Evolutionary conservation across 1,140 invertebrate species (phyloP), one percentile per base, ranked within the genome.

Genomic region (Bactericera cockerelli): DNA sequence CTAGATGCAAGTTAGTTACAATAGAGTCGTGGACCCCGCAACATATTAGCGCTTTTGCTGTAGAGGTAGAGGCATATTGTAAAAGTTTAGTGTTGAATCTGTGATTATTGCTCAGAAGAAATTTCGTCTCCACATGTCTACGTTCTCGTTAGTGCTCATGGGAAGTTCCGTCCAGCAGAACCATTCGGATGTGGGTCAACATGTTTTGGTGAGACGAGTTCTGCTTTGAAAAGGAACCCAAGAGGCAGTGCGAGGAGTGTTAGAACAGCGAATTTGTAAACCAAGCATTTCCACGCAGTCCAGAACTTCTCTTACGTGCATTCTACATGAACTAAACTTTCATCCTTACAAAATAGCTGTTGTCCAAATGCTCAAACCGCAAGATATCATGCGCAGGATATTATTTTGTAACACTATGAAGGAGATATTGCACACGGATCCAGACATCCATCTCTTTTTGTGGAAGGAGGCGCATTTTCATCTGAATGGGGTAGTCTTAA

Each of bases 161-260:
- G 28, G 13, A 31, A 31, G 28, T 31, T 31, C 28, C 13, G 4
- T 31, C 28, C 4, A 4, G 28, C 28, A 31, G 13, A 6, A 31
- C 28, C 4, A 31, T 31, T 13, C 14, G 6, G 31, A 25, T 55
- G n/a, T 64, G 59, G 61, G 64, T 61, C 56, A 36, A 59, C 33
- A 61, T 33, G 22, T 64, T 65, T 58, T 39, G 59, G 59, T n/a
- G 54, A 26, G 14, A 65, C 33, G 26, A 58, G 59, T 54, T 56
- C 36, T 42, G 38, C 60, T 22, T 58, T 42, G 26, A 56, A 49
- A 54, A 61, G 26, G 55, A 62, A 58, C 42, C 14, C 55, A 60
- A 25, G 31, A 55, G 56, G 54, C 56, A 54, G 58, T 60, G 31
- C 31, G 24, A 25, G 63, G 59, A 62, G 25, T 53, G 60, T 56